These are phyloP conservation scores for Circaetus cinerascens DNA, from an alignment of 2,113 vertebrate genomes.

Conservation along the genomic window DNA sequence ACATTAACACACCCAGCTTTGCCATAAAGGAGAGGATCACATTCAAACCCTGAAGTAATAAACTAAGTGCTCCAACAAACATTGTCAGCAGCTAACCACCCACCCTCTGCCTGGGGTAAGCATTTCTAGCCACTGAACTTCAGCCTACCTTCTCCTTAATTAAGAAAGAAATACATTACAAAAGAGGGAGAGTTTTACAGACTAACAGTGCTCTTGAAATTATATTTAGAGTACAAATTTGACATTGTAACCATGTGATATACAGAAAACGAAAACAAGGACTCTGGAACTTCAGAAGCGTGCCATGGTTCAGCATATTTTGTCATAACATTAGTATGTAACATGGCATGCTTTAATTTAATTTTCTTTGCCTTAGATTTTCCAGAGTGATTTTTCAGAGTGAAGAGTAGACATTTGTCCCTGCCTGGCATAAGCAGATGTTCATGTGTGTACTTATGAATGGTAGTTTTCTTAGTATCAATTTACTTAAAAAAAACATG, in stretches of 20 bases:
- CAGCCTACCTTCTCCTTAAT: neutral
- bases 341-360: neutral
- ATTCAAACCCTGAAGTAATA: neutral
- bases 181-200: neutral
- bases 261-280: neutral
- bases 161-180: neutral
- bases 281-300: neutral
- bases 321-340: neutral
- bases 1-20: neutral
- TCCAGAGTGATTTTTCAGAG: neutral
- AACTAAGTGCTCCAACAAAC: neutral
- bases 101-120: neutral
- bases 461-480: neutral
- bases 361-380: neutral
- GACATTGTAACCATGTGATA: neutral
- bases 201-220: neutral
- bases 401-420: neutral
- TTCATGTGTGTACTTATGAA: neutral
- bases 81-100: neutral
- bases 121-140: neutral
- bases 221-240: neutral
- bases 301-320: neutral
- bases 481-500: neutral
- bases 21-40: neutral
- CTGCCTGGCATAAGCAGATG: neutral